Conservation (phyloP, 2,888 invertebrate species). For the Mesochorus sp. region DNA sequence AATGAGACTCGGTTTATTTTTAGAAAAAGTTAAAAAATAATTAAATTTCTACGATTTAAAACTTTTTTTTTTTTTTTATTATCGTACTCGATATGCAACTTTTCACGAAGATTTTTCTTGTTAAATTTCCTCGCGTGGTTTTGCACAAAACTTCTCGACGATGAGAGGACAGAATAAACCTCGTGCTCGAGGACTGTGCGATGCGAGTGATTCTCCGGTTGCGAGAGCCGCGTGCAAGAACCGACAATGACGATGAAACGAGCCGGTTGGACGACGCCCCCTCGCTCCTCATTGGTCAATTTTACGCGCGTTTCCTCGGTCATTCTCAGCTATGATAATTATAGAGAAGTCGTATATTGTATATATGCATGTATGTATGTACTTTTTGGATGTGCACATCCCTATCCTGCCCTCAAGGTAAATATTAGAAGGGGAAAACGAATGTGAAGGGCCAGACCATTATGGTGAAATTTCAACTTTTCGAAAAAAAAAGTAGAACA, state of each 20-base stretch:
- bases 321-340: slow-evolving; percentile 58
- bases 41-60: no score
- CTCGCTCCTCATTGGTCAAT: slow-evolving; percentile 70
- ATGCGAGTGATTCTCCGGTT: slow-evolving; percentile 50
- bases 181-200: slow-evolving; percentile 45
- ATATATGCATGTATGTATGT: slow-evolving; percentile 6
- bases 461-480: not conserved
- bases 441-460: not conserved
- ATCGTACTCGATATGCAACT: not conserved
- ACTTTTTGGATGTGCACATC: slow-evolving; percentile 33
- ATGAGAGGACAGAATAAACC: slow-evolving; percentile 31
- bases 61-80: not conserved
- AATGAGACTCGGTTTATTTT: not conserved
- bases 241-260: slow-evolving; percentile 36
- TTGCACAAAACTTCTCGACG: slow-evolving; percentile 11
- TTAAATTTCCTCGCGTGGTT: not conserved
- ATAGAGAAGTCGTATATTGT: slow-evolving; percentile 17
- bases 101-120: not conserved
- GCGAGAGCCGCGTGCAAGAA: slow-evolving; percentile 47
- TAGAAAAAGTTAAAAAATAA: no score
- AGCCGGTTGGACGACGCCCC: slow-evolving; percentile 68
- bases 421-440: not conserved
- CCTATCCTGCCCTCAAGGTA: slow-evolving; percentile 11
- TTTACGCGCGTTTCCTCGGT: slow-evolving; percentile 56
- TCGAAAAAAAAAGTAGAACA: not conserved